Evolutionary conservation across 2,113 vertebrate genomes (phyloP).

Genomic region (Cervus canadensis): DNA sequence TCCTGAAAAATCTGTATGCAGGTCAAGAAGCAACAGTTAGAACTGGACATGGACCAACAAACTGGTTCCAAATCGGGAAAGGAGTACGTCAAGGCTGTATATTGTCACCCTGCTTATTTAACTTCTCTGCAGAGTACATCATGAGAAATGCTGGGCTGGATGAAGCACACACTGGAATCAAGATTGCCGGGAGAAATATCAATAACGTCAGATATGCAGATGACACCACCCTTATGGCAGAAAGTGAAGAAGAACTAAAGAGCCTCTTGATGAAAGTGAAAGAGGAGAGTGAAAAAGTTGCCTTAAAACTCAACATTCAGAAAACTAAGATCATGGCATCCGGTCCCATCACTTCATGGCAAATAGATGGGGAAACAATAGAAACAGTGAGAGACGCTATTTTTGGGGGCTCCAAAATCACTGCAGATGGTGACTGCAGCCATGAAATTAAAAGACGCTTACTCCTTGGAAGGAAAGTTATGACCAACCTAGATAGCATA

Average conservation of each 20-base stretch:
- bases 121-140: not conserved
- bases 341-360: no score
- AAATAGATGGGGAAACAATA: no score
- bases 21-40: not conserved
- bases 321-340: no score
- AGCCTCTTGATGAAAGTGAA: not conserved
- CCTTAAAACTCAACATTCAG: no score
- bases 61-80: not conserved
- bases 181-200: not conserved
- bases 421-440: no score
- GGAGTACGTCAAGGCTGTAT: not conserved
- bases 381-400: no score
- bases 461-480: no score
- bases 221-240: not conserved
- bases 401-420: no score
- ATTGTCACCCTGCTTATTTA: not conserved
- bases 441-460: no score
- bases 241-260: not conserved
- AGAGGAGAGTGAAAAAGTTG: no score
- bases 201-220: not conserved
- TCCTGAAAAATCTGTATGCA: not conserved
- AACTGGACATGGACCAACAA: not conserved
- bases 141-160: not conserved
- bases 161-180: not conserved
- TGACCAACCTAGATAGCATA: no score